phyloP scores from a whole-genome alignment of 2,888 invertebrate species.

The Andricus curvator region DNA sequence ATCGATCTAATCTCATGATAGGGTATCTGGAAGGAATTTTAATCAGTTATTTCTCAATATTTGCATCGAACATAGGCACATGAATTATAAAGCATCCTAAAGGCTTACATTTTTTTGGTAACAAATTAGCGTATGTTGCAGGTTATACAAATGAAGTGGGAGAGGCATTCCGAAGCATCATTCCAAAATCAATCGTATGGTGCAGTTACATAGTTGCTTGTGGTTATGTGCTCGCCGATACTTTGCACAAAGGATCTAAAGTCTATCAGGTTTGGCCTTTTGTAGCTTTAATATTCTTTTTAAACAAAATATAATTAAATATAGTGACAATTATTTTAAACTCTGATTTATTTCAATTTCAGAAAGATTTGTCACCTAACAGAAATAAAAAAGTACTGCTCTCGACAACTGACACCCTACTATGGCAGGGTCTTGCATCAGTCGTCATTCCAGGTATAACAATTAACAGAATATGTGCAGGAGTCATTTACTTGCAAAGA shows the following conservation, averaged over 20 bases:
- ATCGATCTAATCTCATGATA: neutral
- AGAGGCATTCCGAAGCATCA: conserved; percentile 92
- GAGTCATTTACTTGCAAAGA: conserved; percentile 67
- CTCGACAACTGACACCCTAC: conserved; percentile 88
- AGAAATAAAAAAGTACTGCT: conserved; percentile 72
- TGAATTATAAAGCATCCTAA: neutral
- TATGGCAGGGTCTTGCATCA: conserved; percentile 97
- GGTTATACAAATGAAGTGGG: conserved; percentile 98
- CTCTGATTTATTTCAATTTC: conserved; percentile 45
- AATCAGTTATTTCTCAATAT: neutral
- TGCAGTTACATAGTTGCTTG: conserved; percentile 90
- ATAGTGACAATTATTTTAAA: neutral
- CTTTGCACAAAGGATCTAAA: conserved; percentile 87
- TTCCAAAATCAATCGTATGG: conserved; percentile 85
- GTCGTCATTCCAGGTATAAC: conserved; percentile 93
- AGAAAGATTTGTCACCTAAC: conserved; percentile 61
- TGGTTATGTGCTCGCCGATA: conserved; percentile 93
- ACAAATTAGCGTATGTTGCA: conserved; percentile 73
- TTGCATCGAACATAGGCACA: neutral
- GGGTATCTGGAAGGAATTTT: neutral
- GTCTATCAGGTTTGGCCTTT: conserved; percentile 80
- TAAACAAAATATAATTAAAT: neutral
- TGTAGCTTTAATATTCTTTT: neutral
- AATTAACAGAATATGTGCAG: conserved; percentile 91
- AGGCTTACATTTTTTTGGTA: neutral